Conservation (phyloP, 2,888 invertebrate genomes). For the Habroteleia sp. region DNA sequence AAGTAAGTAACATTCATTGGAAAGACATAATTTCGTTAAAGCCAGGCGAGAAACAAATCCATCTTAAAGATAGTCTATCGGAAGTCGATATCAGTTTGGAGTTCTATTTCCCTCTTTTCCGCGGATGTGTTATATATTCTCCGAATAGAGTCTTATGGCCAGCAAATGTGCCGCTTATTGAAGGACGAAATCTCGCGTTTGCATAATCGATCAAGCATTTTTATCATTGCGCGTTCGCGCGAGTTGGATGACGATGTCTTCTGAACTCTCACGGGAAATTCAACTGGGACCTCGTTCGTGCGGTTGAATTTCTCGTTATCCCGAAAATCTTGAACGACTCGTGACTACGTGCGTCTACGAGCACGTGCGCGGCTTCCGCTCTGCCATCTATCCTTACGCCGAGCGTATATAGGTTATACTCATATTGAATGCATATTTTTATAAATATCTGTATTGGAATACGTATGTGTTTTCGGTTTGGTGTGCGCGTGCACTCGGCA, state of each 20-base stretch:
- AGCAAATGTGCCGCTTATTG: conserved; percentile 62
- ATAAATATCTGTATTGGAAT: not conserved
- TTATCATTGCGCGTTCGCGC: conserved; percentile 53
- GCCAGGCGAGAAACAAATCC: conserved; percentile 42
- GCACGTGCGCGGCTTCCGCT: conserved; percentile 50
- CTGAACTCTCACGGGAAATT: conserved; percentile 64
- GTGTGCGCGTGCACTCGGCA: not conserved
- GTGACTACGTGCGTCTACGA: conserved; percentile 49
- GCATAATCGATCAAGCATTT: conserved; percentile 64
- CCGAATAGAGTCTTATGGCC: conserved; percentile 54
- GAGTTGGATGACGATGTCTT: conserved; percentile 49
- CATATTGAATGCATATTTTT: conserved; percentile 47
- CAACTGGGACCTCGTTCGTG: conserved; percentile 57
- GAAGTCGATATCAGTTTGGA: conserved; percentile 45
- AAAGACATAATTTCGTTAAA: conserved; percentile 17
- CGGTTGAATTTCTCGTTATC: conserved; percentile 66
- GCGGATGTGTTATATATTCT: conserved; percentile 28
- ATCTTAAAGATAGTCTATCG: conserved; percentile 50
- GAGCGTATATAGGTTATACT: conserved; percentile 33
- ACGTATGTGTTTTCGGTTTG: not conserved
- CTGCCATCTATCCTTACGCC: conserved; percentile 32
- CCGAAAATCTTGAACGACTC: conserved; percentile 64
- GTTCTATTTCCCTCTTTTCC: conserved; percentile 33
- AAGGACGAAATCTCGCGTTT: conserved; percentile 62
- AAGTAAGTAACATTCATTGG: too few species aligned